Conservation (phyloP, 1,140 invertebrate species). For the Drosophila lini region DNA sequence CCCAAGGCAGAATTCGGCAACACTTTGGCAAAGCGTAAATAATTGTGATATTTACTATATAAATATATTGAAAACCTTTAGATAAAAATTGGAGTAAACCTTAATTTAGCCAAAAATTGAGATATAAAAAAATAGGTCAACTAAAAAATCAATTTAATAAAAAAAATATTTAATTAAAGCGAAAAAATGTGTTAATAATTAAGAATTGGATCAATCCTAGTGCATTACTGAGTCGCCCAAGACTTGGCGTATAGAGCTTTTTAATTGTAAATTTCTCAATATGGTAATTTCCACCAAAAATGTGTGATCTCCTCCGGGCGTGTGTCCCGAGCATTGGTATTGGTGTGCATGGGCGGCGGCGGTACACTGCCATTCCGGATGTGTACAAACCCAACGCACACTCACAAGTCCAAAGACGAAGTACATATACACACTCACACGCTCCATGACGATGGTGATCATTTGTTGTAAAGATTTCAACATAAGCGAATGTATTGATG, state of each 20-base stretch:
- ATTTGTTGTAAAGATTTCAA: constrained; percentile 62
- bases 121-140: too few relatives aligned
- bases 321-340: constrained; percentile 9
- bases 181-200: background rate
- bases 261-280: constrained; percentile 82
- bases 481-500: constrained; percentile 71
- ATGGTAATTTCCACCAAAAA: constrained; percentile 79
- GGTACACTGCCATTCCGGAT: constrained; percentile 73
- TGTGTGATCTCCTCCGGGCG: constrained; percentile 37
- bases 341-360: constrained; percentile 60
- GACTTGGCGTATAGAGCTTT: constrained; percentile 31
- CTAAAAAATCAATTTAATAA: too few relatives aligned
- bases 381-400: constrained; percentile 69
- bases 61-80: too few relatives aligned
- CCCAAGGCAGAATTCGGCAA: background rate
- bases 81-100: too few relatives aligned
- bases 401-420: constrained; percentile 27
- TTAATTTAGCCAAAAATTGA: too few relatives aligned
- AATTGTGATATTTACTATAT: too few relatives aligned
- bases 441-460: constrained; percentile 29
- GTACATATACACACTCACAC: constrained; percentile 30
- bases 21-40: background rate
- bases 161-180: too few relatives aligned
- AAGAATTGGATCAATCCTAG: background rate
- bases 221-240: constrained; percentile 10